Percentiles rank a stretch among this genome's conserved stretches.
Evolutionary conservation across 1,140 invertebrate species (phyloP).

Genomic region (Drosophila bocki): DNA sequence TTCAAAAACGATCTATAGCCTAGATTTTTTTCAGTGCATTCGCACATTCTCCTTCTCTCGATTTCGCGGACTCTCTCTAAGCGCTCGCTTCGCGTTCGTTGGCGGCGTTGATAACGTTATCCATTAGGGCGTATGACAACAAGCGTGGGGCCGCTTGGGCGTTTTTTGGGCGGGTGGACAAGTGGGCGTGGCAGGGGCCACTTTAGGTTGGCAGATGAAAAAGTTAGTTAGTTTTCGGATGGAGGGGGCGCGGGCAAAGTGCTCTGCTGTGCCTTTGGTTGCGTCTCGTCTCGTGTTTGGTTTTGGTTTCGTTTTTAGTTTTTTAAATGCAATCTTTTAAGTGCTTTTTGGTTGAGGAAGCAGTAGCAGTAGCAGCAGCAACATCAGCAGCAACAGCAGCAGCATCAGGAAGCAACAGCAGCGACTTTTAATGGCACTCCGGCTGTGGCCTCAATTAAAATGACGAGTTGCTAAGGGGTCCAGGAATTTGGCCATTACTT

Average conservation of each 20-base stretch:
- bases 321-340: conserved; percentile 77
- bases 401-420: conserved; percentile 37
- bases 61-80: conserved; percentile 33
- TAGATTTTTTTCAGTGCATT: conserved; percentile 6
- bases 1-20: too few species aligned
- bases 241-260: conserved; percentile 30
- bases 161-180: neutral
- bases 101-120: conserved; percentile 73
- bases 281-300: conserved; percentile 58
- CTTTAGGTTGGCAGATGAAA: conserved; percentile 47
- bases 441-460: conserved; percentile 66
- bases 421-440: conserved; percentile 68
- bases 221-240: conserved; percentile 64
- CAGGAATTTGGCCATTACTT: conserved; percentile 9
- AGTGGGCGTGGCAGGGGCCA: conserved; percentile 40
- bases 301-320: conserved; percentile 63
- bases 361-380: conserved; percentile 27
- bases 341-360: conserved; percentile 70
- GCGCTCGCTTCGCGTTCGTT: conserved; percentile 56
- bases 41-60: neutral
- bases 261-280: conserved; percentile 46
- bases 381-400: neutral
- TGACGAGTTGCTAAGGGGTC: conserved; percentile 24
- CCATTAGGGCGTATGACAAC: conserved; percentile 63
- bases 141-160: conserved; percentile 35